phyloP scores from a whole-genome alignment of 1,140 invertebrate genomes.

The Dinothrombium tinctorium region DNA sequence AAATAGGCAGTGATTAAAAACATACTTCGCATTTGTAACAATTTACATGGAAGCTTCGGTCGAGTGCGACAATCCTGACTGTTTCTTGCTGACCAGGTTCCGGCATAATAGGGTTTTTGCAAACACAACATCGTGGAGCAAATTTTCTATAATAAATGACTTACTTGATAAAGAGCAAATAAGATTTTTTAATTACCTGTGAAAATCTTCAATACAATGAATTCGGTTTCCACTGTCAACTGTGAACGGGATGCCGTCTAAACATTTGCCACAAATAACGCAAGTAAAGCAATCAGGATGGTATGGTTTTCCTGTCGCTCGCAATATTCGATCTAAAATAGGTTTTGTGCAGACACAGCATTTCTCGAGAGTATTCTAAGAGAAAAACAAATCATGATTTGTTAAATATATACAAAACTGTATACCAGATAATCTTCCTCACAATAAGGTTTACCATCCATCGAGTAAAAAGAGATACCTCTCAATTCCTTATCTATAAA shows the following conservation, averaged over 20 bases:
- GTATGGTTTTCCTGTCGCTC: conserved; percentile 40
- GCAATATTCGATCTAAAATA: conserved; percentile 65
- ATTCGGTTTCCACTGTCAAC: conserved; percentile 94
- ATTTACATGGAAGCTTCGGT: conserved; percentile 83
- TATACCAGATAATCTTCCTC: conserved; percentile 80
- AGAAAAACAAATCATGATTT: too few species aligned
- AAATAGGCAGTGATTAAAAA: conserved; percentile 9
- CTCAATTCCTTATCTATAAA: conserved; percentile 57
- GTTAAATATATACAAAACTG: too few species aligned
- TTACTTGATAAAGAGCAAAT: too few species aligned
- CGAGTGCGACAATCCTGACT: conserved; percentile 81
- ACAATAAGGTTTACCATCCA: conserved; percentile 81
- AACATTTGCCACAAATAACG: conserved; percentile 73
- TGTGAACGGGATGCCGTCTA: conserved; percentile 94
- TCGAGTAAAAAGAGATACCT: conserved; percentile 81
- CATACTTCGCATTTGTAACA: conserved; percentile 88
- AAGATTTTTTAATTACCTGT: too few species aligned
- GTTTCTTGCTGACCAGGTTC: conserved; percentile 85
- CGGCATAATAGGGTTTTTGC: conserved; percentile 72
- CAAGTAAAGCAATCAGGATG: conserved; percentile 91
- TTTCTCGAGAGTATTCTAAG: conserved; percentile 83
- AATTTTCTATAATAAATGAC: too few species aligned
- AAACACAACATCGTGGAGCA: conserved; percentile 76
- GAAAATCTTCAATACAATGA: conserved; percentile 96
- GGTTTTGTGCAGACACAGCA: conserved; percentile 89